Evolutionary conservation across 1,140 invertebrate genomes (phyloP).

Genomic region (Muscidifurax raptorellus): DNA sequence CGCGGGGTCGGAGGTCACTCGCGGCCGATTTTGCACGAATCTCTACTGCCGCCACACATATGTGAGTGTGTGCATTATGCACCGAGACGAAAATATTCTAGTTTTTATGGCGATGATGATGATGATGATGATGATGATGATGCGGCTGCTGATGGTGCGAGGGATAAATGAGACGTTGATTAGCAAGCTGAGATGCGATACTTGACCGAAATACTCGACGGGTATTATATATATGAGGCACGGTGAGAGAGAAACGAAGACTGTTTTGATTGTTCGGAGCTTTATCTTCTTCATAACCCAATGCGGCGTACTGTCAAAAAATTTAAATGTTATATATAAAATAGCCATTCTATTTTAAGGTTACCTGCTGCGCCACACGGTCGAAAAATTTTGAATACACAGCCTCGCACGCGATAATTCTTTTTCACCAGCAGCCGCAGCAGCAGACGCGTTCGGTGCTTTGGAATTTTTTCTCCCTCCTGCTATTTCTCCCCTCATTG

Average conservation of each 20-base stretch:
- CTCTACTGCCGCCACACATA: neutral
- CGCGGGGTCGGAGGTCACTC: constrained; percentile 66
- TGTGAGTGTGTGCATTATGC: neutral
- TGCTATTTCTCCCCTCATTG: neutral
- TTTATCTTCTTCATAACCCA: too few relatives aligned
- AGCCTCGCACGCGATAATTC: neutral
- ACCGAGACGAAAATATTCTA: constrained; percentile 5
- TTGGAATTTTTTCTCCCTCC: neutral
- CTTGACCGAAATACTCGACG: neutral
- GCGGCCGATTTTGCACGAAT: constrained; percentile 65
- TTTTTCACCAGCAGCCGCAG: neutral
- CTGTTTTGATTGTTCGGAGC: too few relatives aligned
- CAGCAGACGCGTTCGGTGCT: neutral
- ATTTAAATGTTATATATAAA: too few relatives aligned
- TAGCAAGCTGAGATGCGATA: neutral
- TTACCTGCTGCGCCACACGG: too few relatives aligned
- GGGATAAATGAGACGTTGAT: constrained; percentile 17
- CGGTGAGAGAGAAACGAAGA: too few relatives aligned
- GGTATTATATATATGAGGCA: too few relatives aligned
- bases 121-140: neutral
- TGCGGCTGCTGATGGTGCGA: neutral
- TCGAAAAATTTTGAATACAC: too few relatives aligned
- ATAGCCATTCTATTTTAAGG: too few relatives aligned
- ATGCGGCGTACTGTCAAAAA: too few relatives aligned
- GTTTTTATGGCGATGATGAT: neutral